Base-by-base conservation (phyloP, 2,888 invertebrate species). In the Scelioninae gen. 1 region DNA sequence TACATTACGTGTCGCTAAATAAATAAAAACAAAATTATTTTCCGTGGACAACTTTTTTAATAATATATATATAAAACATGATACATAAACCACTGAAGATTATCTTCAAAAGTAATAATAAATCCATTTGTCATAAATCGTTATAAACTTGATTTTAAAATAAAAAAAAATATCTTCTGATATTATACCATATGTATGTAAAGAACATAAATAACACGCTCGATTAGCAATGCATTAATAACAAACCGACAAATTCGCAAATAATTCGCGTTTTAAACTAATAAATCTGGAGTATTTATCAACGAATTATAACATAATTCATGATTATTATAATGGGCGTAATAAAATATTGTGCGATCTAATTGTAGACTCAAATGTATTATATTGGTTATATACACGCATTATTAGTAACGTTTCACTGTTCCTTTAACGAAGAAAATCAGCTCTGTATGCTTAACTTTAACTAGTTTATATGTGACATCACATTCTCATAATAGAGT, bases 401-500 rank as follows among this genome's bases (percentile, higher is more conserved):
- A n/a, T n/a, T n/a, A n/a, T 62, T 58, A 53, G 58, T 32, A 38
- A 58, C 23, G 23, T 23, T 23, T 23, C 4, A 23, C 23, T 58
- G 66, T 66, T 66, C 66, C 58, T 75, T 75, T 55, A 55, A 66
- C 66, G 65, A 58, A 11, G 75, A 49, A 66, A 65, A 75, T 66
- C 38, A 66, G 58, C 53, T 62, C 72, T 29, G 72, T 43, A 40
- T 32, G 63, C 47, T 58, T 65, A 66, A 58, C 31, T 66, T 66
- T 58, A 49, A 23, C 23, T 23, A 23, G 56, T 51, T 58, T 60
- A 32, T 63, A 56, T 31, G 66, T 75, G 75, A 75, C 65, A 58
- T 75, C 75, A 58, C 47, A 55, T 58, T 49, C 75, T 66, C 43
- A 55, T 51, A 75, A 66, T 75, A 75, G 66, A 75, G 66, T 58